These are phyloP conservation scores for Noctua janthina DNA, from an alignment of 2,888 invertebrate species.

Conservation along the genomic window DNA sequence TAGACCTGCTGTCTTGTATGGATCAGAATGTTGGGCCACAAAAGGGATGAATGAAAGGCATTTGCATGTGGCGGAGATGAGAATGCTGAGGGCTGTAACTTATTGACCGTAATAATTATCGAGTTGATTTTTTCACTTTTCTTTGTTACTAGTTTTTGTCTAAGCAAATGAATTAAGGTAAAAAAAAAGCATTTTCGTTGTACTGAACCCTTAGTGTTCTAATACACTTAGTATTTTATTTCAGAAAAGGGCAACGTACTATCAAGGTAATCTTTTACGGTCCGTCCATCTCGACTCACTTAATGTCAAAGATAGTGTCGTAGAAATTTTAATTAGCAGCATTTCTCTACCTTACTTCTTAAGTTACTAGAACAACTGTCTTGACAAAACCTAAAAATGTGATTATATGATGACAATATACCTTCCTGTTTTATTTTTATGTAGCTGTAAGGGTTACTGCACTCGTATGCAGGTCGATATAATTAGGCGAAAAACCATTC, in stretches of 20 bases:
- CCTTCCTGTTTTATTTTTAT: not conserved
- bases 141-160: not conserved
- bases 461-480: not conserved
- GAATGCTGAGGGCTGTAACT: not conserved
- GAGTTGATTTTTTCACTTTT: not conserved
- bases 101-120: not conserved
- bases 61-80: no score
- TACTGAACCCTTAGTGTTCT: conserved; percentile 2
- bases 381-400: conserved; percentile 15
- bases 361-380: conserved; percentile 12
- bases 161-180: not conserved
- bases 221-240: conserved; percentile 1
- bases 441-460: not conserved
- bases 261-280: conserved; percentile 50
- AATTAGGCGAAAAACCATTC: not conserved
- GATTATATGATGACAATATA: conserved; percentile 5
- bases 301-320: conserved; percentile 36
- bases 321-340: conserved; percentile 45
- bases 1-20: no score
- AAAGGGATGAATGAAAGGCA: no score
- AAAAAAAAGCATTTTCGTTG: not conserved
- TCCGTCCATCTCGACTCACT: conserved; percentile 32
- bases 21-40: no score
- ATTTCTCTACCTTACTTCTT: conserved; percentile 22
- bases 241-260: conserved; percentile 36